Conservation (phyloP, 2,797 vertebrate species). For the Sciurus carolinensis region DNA sequence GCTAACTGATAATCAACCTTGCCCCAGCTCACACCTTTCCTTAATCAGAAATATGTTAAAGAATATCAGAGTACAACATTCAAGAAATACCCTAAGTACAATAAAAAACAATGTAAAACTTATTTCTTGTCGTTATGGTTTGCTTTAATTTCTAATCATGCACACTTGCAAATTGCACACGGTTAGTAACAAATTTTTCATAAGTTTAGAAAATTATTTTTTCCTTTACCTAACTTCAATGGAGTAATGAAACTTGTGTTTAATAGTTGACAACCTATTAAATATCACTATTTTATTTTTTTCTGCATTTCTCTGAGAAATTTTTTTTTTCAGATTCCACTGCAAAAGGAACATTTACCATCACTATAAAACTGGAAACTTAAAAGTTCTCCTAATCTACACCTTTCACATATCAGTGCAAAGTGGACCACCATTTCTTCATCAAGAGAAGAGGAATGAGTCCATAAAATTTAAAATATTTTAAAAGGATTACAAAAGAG, state of each 20-base stretch:
- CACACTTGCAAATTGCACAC: background rate
- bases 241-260: fast-evolving
- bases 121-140: background rate
- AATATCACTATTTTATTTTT: background rate
- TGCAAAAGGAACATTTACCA: background rate
- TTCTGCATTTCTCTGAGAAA: background rate
- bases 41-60: background rate
- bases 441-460: too few species aligned
- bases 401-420: fast-evolving
- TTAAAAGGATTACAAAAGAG: background rate
- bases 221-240: background rate
- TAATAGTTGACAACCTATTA: background rate
- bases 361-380: background rate
- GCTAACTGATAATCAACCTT: background rate
- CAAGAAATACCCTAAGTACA: background rate
- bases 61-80: too few species aligned
- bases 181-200: background rate
- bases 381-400: background rate
- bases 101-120: background rate
- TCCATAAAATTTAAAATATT: background rate
- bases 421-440: fast-evolving
- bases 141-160: background rate
- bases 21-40: fast-evolving
- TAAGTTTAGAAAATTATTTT: background rate
- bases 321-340: background rate